Evolutionary conservation across 2,888 invertebrate species (phyloP).

Genomic region (Rhamphomyia laevipes): DNA sequence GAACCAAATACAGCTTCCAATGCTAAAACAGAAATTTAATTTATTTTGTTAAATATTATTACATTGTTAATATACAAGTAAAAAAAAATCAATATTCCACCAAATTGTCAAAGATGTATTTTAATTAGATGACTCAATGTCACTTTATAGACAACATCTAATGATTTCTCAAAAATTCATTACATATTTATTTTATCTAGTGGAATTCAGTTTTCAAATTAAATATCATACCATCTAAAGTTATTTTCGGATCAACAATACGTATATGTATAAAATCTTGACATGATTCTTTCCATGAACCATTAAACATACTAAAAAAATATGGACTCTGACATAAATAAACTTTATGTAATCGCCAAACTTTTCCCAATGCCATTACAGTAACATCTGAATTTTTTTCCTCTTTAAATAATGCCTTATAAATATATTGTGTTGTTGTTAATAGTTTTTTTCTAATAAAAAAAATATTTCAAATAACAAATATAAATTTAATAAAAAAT

Average conservation of each 20-base stretch:
- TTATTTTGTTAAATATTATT: too few relatives aligned
- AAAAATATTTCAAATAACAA: constrained; percentile 11
- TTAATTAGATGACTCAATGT: not conserved
- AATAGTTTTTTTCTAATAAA: constrained; percentile 45
- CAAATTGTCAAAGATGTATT: not conserved
- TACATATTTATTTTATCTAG: too few relatives aligned
- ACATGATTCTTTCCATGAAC: constrained; percentile 61
- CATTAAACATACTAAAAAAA: constrained; percentile 70
- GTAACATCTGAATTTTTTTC: constrained; percentile 64
- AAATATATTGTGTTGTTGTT: constrained; percentile 67
- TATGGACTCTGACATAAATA: constrained; percentile 71
- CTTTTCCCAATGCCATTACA: constrained; percentile 55
- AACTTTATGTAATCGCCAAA: constrained; percentile 65
- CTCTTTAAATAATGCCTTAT: constrained; percentile 61
- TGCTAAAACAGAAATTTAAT: constrained; percentile 40
- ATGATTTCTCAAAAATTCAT: not conserved
- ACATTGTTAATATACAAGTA: not conserved
- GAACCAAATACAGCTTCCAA: constrained; percentile 60
- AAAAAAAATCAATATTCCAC: not conserved
- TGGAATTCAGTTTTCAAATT: not conserved
- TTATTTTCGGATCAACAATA: constrained; percentile 59
- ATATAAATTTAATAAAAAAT: not conserved
- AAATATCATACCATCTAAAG: constrained; percentile 45
- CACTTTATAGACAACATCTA: not conserved
- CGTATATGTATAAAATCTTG: constrained; percentile 54